A percentile compares a stretch with the other conserved stretches of the same genome.
Evolutionary conservation across 2,888 invertebrate genomes (phyloP).

Genomic region (Poecilus cupreus): DNA sequence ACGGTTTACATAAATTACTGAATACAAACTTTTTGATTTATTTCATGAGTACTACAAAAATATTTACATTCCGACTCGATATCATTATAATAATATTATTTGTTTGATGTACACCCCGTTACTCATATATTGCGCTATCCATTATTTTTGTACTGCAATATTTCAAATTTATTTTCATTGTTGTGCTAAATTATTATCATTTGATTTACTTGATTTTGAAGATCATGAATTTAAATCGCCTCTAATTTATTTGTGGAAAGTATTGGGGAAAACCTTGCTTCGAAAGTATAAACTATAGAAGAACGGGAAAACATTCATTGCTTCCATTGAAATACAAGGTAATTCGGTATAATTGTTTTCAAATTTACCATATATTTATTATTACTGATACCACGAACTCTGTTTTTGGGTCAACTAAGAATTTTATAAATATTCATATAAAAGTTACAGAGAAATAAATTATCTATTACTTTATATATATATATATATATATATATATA

Average conservation of each 20-base stretch:
- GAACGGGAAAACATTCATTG: no score
- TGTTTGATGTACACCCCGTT: constrained; percentile 24
- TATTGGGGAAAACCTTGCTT: no score
- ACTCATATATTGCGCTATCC: neutral
- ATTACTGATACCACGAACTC: no score
- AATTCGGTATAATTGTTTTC: no score
- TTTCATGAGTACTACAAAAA: neutral
- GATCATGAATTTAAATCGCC: neutral
- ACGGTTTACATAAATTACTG: constrained; percentile 53
- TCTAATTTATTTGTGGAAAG: neutral
- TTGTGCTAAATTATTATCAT: neutral
- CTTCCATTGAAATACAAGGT: no score
- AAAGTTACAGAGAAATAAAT: no score
- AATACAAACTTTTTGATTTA: constrained; percentile 46
- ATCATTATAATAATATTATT: constrained; percentile 36
- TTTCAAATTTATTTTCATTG: constrained; percentile 4
- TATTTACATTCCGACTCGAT: constrained; percentile 32
- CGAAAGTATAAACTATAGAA: no score
- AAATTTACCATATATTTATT: no score
- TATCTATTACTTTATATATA: no score
- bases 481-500: no score
- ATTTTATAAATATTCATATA: no score
- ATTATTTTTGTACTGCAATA: constrained; percentile 22
- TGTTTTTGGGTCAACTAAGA: no score
- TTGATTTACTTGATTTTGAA: neutral